Evolutionary conservation across 2,113 vertebrate genomes (phyloP).

Genomic region (Lepus europaeus): DNA sequence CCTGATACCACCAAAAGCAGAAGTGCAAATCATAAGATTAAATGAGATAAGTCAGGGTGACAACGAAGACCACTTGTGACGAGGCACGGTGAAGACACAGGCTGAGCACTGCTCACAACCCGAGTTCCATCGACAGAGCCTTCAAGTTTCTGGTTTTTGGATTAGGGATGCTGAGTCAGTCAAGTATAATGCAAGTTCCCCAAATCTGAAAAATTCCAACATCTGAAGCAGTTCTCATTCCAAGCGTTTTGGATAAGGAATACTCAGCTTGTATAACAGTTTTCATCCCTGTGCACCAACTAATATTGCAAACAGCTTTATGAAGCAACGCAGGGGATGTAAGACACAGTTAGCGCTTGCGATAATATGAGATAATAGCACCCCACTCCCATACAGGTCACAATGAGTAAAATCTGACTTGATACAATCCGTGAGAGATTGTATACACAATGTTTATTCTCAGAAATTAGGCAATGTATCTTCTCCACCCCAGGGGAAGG

Average conservation of each 20-base stretch:
- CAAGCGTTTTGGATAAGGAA: too few species aligned
- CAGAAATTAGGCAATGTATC: background rate
- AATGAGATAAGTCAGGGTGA: background rate
- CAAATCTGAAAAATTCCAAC: too few species aligned
- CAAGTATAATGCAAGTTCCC: too few species aligned
- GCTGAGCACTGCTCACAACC: too few species aligned
- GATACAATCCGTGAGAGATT: background rate
- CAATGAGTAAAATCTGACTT: background rate
- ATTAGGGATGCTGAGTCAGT: too few species aligned
- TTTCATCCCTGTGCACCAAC: background rate
- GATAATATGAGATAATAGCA: background rate
- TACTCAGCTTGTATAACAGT: background rate
- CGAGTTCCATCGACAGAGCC: too few species aligned
- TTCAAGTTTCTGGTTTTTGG: too few species aligned
- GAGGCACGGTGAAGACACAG: background rate
- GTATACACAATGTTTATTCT: background rate
- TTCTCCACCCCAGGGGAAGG: background rate
- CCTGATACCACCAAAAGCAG: background rate
- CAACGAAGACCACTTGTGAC: background rate
- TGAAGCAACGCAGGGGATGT: background rate
- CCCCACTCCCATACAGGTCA: background rate
- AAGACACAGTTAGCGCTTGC: background rate
- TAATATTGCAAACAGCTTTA: background rate
- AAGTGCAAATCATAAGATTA: background rate
- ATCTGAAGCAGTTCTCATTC: too few species aligned